Conservation (phyloP, 2,888 invertebrate species). For the Eupithecia dodoneata region DNA sequence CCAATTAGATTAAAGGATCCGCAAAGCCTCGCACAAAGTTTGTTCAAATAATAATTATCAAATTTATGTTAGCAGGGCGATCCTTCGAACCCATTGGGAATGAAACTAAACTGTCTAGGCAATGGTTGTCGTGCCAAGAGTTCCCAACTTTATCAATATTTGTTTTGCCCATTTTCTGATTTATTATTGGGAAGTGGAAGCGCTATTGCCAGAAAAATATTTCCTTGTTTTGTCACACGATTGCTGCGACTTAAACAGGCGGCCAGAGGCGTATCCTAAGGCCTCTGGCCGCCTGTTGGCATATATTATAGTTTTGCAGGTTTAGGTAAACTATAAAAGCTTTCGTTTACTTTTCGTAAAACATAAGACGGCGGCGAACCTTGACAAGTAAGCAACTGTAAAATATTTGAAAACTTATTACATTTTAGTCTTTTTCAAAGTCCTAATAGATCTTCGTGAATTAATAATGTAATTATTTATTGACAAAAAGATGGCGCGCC, state of each 20-base stretch:
- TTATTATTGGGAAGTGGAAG: slow-evolving; percentile 10
- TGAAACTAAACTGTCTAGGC: slow-evolving; percentile 37
- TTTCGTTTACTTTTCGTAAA: no score
- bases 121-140: slow-evolving; percentile 12
- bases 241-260: neutral
- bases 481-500: no score
- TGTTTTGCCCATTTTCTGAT: slow-evolving; percentile 24
- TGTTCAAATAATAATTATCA: slow-evolving; percentile 56
- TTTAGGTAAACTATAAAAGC: no score
- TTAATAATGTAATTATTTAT: no score
- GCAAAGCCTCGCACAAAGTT: slow-evolving; percentile 50
- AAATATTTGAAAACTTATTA: no score
- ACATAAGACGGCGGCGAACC: no score
- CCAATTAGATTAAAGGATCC: slow-evolving; percentile 51
- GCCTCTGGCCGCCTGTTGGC: no score
- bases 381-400: no score
- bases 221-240: neutral
- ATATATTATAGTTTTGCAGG: no score
- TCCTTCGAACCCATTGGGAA: slow-evolving; percentile 36
- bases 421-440: no score
- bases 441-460: no score
- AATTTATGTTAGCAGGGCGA: slow-evolving; percentile 49
- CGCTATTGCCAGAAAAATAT: neutral
- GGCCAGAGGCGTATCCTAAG: no score
- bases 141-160: slow-evolving; percentile 42